A percentile compares a stretch with the other conserved stretches of the same genome.
Evolutionary conservation across 2,113 vertebrate genomes (phyloP).

Genomic region (Tonatia bakeri): DNA sequence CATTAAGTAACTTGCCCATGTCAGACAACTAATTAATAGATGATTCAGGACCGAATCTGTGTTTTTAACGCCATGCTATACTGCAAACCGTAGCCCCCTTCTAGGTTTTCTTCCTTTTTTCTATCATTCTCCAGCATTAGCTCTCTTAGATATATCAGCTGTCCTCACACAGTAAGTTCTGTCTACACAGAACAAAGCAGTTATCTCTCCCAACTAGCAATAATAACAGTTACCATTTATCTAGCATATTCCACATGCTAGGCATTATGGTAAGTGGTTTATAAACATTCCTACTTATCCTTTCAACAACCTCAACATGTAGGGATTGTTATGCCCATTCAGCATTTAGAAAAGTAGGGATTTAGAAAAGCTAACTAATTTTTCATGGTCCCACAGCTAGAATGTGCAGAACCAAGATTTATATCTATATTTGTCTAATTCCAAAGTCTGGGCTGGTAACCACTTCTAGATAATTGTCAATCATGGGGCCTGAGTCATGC

Average conservation of each 20-base stretch:
- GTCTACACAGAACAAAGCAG: background rate
- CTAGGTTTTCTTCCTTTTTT: background rate
- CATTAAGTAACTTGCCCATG: background rate
- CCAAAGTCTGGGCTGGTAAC: background rate
- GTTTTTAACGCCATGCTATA: background rate
- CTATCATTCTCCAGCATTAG: background rate
- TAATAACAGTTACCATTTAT: background rate
- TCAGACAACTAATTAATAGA: background rate
- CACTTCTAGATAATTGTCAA: conserved; percentile 24
- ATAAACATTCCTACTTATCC: background rate
- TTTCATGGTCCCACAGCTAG: background rate
- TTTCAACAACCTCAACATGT: background rate
- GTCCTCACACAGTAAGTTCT: background rate
- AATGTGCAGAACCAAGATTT: conserved; percentile 32
- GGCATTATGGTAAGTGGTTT: background rate
- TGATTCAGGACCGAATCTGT: background rate
- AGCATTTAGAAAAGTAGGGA: background rate
- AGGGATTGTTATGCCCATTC: background rate
- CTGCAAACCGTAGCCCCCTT: rapidly evolving
- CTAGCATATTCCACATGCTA: background rate
- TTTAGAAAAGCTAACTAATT: conserved; percentile 41
- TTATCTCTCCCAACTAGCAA: background rate
- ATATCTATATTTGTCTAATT: conserved; percentile 2
- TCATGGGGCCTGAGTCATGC: background rate
- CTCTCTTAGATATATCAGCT: background rate